Base-by-base conservation (phyloP, 2,113 vertebrate species). In the Mola mola region DNA sequence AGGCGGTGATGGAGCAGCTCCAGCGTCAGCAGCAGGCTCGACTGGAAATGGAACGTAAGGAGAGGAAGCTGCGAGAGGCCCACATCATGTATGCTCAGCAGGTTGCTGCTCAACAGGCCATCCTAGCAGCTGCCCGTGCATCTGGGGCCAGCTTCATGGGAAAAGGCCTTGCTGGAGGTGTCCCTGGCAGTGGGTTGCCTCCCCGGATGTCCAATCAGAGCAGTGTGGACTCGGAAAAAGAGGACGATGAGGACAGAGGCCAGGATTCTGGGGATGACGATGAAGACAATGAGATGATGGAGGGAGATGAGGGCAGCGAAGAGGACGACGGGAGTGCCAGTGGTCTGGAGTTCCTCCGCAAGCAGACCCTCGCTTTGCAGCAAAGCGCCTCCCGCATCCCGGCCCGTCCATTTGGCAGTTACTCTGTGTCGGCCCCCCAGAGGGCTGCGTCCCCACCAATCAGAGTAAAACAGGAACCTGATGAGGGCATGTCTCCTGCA, bases 1-100 rank as follows among this genome's bases (percentile, higher is more conserved):
- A 95, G 78, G 94, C 94, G 2, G 93, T 94, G 56, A 96, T 99
- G 89, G 96, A 98, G 85, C 95, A 97, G 74, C 92, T 95, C 75
- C 96, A 96, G 56, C 94, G 93, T 50, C 95, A 96, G 87, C 93
- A 96, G 76, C 92, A 93, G 55, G 85, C 88, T 16, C 86, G 94
- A 20, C 78, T 93, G 79, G 93, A 94, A 79, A 95, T 95, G 95
- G 95, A 97, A 87, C 92, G 94, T 64, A 95, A 95, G 81, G 94
- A 94, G 79, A 87, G 92, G 59, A 93, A 93, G 64, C 86, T 95
- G 72, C 90, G 94, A 19, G 95, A 98, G 73, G 87, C 93, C 58
- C 95, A 93, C 69, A 91, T 95, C 84, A 92, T 95, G 25, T 96
- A 94, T 42, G 86, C 94, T 2, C 95, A 95, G 76, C 96, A 96